Conservation (phyloP, 23 tunicate species). For the Trididemnum miniatum region DNA sequence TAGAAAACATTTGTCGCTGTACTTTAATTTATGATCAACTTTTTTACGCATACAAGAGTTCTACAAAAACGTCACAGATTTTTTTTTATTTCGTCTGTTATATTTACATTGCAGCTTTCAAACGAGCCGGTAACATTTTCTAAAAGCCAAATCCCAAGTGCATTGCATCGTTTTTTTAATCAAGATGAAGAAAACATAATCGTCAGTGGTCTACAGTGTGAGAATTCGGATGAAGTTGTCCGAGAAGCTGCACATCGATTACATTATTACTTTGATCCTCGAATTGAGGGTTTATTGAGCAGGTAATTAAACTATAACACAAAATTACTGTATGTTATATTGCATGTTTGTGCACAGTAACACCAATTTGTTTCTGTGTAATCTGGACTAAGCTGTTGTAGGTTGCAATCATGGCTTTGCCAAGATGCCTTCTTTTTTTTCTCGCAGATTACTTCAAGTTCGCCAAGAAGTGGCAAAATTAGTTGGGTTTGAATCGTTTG, state of each 20-base stretch:
- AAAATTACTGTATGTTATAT: too few relatives aligned
- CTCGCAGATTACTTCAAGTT: constrained; percentile 64
- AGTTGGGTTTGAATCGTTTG: constrained; percentile 74
- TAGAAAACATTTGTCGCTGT: too few relatives aligned
- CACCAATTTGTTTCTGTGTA: too few relatives aligned
- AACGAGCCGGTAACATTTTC: constrained; percentile 54
- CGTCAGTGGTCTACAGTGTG: constrained; percentile 49
- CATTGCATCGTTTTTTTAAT: constrained; percentile 36
- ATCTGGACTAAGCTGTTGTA: too few relatives aligned
- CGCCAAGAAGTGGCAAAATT: constrained; percentile 72
- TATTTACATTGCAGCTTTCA: constrained; percentile 46
- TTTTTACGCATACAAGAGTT: too few relatives aligned
- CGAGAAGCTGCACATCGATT: constrained; percentile 80
- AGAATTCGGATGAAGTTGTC: constrained; percentile 67
- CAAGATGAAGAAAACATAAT: constrained; percentile 33
- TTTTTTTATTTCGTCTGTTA: too few relatives aligned
- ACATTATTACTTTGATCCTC: constrained; percentile 57
- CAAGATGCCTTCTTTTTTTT: too few relatives aligned
- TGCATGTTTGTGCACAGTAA: too few relatives aligned
- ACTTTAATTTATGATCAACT: too few relatives aligned
- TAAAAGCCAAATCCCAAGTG: constrained; percentile 42
- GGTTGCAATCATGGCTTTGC: too few relatives aligned
- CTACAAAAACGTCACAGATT: too few relatives aligned
- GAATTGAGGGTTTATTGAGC: constrained; percentile 44
- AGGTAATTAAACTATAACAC: constrained; percentile 28